Base-by-base conservation (phyloP, 2,797 vertebrate genomes). In the Galago senegalensis region DNA sequence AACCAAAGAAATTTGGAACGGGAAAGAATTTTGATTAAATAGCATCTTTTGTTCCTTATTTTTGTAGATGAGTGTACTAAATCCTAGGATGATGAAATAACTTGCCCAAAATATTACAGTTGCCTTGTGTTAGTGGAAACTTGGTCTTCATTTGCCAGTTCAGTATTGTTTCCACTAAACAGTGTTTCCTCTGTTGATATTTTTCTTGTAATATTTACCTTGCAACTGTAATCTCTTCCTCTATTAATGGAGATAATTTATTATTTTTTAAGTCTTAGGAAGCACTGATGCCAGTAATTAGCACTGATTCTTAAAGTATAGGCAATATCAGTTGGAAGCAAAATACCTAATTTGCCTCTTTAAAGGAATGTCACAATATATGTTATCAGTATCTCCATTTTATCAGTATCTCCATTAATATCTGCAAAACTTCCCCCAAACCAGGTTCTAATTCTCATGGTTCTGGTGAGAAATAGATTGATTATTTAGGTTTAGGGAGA, bases 131-230 rank as follows among this genome's bases (percentile, higher is more conserved):
- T 20, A 75, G 2, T 88, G 18, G 58, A 63, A 84, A 92, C 37
- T 87, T 76, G 61, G 29, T 73, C 13, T 95, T 93, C 34, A 40
- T 92, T n/a, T 95, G 16, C 83, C 29, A 84, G 49, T 84, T 97
- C 25, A 67, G 0, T 94, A 25, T 93, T 91, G 23, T 84, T 85
- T 49, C 60, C 4, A 58, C 43, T 85, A 43, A 93, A 75, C 80
- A 95, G 40, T 73, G 46, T 67, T 21, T 31, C 14, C 11, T 49
- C 2, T 67, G 12, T 70, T 46, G 23, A 10, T 88, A 49, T 73
- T 70, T 60, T 58, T 1, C 67, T 56, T 46, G 6, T 14, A 73
- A 9, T 77, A 14, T 70, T 43, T 85, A 53, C 3, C 3, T 93
- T 23, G 46, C 85, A 75, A 83, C 23, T 23, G 18, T 29, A 70